Base-by-base conservation (phyloP, 2,888 invertebrate genomes). In the Drosophila neutralis region DNA sequence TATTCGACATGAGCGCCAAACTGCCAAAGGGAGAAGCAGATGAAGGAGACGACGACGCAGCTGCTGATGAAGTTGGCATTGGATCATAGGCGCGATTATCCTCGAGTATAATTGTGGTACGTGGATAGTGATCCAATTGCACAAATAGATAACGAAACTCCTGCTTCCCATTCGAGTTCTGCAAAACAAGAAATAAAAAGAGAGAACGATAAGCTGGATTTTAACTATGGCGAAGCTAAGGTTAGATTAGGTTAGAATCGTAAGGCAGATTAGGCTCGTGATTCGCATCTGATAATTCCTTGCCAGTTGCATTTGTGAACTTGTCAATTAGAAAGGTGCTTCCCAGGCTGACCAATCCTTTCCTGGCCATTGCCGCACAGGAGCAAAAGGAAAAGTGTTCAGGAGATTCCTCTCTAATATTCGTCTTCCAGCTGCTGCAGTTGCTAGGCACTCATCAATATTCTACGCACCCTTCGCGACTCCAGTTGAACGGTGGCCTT, bases 401-500 rank as follows among this genome's bases (percentile, higher is more conserved):
- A 42, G 11, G 6, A 21, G n/a, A 13, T 21, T 42, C 6, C 21
- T 1, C 21, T 21, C 0, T n/a, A 1, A 0, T 13, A 6, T 42
- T 13, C n/a, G 0, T 21, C 6, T 21, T 1, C 21, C 42, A 6
- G 11, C 3, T 21, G 11, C 6, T 21, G 21, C 42, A 13, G 6
- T 13, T 5, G 11, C 13, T 40, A n/a, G 10, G 10, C n/a, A 42
- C 1, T n/a, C 24, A 33, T 33, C 53, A 18, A 29, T 29, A 38
- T 21, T 15, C 2, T n/a, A 5, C 33, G 5, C 86, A 98, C 98
- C 94, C 97, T 95, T 91, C 95, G 95, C 94, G 98, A 96, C 93
- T 98, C 98, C 75, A 98, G 94, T 91, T 97, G 96, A 11, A 97
- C 98, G 60, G 97, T 96, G 42, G 95, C 98, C 89, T 96, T 96